phyloP scores from a whole-genome alignment of 2,113 vertebrate genomes.

The Gopherus flavomarginatus region DNA sequence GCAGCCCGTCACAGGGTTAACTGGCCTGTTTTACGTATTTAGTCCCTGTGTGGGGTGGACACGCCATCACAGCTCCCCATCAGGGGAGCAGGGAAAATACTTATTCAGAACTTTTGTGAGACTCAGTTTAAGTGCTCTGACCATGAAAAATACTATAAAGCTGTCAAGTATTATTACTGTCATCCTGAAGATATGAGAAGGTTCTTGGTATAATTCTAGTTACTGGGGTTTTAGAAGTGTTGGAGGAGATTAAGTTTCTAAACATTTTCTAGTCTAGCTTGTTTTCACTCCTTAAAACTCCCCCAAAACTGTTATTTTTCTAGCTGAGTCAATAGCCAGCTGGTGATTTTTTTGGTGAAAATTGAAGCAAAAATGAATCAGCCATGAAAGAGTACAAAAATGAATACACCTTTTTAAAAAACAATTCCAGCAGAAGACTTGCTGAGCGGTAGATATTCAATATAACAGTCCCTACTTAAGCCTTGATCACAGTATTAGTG shows the following conservation, averaged over 20 bases:
- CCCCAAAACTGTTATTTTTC: background rate
- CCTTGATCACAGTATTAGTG: slow-evolving; percentile 16
- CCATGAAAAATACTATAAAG: background rate
- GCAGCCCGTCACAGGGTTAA: background rate
- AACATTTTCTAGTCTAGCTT: background rate
- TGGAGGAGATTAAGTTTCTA: background rate
- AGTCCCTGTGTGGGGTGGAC: background rate
- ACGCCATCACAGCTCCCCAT: background rate
- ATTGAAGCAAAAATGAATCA: background rate
- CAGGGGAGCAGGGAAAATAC: background rate
- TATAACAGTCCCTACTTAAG: background rate
- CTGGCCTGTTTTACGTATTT: background rate
- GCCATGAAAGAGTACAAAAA: background rate
- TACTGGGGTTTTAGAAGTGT: background rate
- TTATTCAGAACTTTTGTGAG: background rate
- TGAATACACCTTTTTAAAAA: background rate
- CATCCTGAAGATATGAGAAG: background rate
- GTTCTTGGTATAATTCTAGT: background rate
- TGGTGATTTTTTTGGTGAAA: background rate
- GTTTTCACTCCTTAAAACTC: background rate
- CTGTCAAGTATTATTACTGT: background rate
- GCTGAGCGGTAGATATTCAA: slow-evolving; percentile 23
- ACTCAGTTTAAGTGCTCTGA: background rate
- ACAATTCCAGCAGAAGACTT: slow-evolving; percentile 19
- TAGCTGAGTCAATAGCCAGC: background rate